Percentiles rank a stretch among this genome's conserved stretches.
phyloP scores from a whole-genome alignment of 2,113 vertebrate species.

The Neodon shergylaensis region DNA sequence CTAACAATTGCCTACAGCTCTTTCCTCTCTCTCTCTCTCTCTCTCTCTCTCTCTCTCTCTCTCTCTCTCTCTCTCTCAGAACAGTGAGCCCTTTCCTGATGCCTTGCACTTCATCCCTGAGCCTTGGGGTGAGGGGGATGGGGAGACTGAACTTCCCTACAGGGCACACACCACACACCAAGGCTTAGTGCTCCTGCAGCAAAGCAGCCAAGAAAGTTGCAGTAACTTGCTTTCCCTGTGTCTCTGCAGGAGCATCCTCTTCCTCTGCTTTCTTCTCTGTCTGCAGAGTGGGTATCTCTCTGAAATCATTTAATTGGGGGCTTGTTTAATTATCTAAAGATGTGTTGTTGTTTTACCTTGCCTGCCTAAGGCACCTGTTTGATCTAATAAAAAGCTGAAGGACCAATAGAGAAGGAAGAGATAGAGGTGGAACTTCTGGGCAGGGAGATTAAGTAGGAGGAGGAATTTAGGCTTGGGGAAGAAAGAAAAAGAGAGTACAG shows the following conservation, averaged over 20 bases:
- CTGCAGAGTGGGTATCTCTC: neutral
- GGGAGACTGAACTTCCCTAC: neutral
- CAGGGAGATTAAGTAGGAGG: no score
- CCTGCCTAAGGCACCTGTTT: no score
- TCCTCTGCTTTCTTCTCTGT: neutral
- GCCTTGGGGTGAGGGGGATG: neutral
- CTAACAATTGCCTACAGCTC: neutral
- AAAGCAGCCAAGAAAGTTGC: neutral
- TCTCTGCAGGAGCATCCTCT: neutral
- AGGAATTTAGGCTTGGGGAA: no score
- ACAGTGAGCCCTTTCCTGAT: neutral
- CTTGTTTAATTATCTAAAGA: neutral
- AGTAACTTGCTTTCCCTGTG: neutral
- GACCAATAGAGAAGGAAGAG: no score
- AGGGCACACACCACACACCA: neutral
- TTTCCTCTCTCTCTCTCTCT: no score
- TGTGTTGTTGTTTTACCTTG: no score
- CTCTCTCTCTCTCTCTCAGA: neutral
- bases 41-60: neutral
- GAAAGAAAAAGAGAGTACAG: no score
- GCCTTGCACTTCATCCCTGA: neutral
- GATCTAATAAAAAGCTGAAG: no score
- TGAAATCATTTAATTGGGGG: neutral
- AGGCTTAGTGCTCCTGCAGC: neutral
- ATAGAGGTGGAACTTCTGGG: no score